Evolutionary conservation across 2,113 vertebrate genomes (phyloP), one percentile per base, ranked within the genome.

Genomic region (Dascyllus trimaculatus): DNA sequence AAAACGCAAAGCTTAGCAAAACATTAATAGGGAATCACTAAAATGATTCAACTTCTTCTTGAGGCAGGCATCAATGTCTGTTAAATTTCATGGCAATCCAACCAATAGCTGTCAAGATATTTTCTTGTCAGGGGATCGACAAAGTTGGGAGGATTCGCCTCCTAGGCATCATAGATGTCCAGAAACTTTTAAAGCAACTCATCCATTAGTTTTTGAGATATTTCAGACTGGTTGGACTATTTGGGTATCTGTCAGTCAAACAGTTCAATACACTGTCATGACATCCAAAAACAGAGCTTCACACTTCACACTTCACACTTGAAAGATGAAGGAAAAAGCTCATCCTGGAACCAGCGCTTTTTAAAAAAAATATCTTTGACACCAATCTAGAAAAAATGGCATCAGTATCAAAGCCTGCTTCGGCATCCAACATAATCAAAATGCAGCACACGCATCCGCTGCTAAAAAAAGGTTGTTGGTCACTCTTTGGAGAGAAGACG

Each of bases 391-490:
- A 45, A 13, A 62, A 76, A 54, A 76, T 25, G 21, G 3, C 32
- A 2, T 54, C 18, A 3, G 51, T 25, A 35, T 62, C 19, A 63
- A 67, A 76, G 49, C 13, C 64, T 17, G 19, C 40, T 53, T 29
- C 60, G 58, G 54, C 19, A 51, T 63, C 64, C 4, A 65, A 38
- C 59, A 53, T 46, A 40, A 84, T 78, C 67, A 79, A 76, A 80
- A 79, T 79, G 51, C 61, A 75, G 48, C 62, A 24, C 54, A 60
- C 58, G 49, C 29, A 56, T 68, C 61, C 52, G 56, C 64, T 74
- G 43, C 48, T 48, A 35, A 46, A 74, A 69, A 35, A 61, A 60
- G 43, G 26, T 71, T 84, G 32, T 40, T 75, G 56, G 76, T 67
- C 58, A 52, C 49, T 64, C 7, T 65, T 19, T 18, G 43, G 68